Evolutionary conservation across 2,113 vertebrate species (phyloP).

Genomic region (Dipodomys stephensi): DNA sequence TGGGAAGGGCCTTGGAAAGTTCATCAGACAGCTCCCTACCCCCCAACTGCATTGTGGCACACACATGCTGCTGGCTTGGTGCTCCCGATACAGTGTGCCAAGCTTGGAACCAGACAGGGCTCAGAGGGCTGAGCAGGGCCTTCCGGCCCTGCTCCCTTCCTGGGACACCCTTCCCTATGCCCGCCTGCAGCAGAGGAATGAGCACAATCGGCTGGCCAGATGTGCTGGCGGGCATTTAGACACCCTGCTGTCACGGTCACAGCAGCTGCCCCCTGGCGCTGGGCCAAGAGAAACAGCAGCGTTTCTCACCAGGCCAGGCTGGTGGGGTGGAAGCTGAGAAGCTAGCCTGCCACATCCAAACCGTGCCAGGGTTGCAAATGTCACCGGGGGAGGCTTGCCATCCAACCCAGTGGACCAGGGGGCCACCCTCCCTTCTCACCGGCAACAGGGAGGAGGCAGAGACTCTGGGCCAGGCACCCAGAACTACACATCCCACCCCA

Average conservation of each 20-base stretch:
- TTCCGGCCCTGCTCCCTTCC: neutral
- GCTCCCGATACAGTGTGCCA: no score
- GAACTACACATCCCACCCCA: neutral
- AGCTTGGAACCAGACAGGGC: neutral
- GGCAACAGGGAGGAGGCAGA: neutral
- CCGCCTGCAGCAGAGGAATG: neutral
- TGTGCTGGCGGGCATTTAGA: rapidly evolving
- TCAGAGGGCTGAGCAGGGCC: neutral
- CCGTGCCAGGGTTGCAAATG: neutral
- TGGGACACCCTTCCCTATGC: neutral
- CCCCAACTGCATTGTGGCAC: rapidly evolving
- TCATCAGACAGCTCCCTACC: neutral
- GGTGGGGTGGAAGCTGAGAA: neutral
- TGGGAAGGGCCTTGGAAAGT: no score
- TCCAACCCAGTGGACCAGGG: neutral
- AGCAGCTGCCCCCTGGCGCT: neutral
- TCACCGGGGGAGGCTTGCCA: neutral
- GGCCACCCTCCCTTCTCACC: rapidly evolving
- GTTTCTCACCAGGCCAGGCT: neutral
- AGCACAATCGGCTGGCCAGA: neutral
- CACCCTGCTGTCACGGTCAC: neutral
- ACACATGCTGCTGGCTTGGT: neutral
- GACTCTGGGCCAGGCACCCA: neutral
- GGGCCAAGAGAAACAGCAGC: neutral
- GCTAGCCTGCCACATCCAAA: rapidly evolving